Conservation (phyloP, 2,888 invertebrate genomes). For the Tuta absoluta region DNA sequence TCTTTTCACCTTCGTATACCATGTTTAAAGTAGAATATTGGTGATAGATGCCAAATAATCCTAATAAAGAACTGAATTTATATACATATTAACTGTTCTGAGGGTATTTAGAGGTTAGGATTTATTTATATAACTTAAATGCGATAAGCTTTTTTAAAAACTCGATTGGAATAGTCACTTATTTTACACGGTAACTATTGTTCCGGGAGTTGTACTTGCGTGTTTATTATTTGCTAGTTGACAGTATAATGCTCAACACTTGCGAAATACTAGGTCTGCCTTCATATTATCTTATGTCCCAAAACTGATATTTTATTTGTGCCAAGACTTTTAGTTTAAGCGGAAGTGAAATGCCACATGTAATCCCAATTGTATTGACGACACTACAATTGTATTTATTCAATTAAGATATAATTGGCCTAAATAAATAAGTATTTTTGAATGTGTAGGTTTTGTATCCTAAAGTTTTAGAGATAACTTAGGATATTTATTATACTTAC, state of each 20-base stretch:
- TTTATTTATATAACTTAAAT: constrained; percentile 68
- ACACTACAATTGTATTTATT: constrained; percentile 52
- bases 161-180: constrained; percentile 43
- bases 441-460: constrained; percentile 70
- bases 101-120: constrained; percentile 76
- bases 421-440: constrained; percentile 72
- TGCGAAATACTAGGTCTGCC: constrained; percentile 44
- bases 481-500: constrained; percentile 45
- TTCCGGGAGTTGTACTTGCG: constrained; percentile 21
- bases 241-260: constrained; percentile 55
- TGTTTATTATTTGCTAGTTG: constrained; percentile 27
- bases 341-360: constrained; percentile 46
- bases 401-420: constrained; percentile 68
- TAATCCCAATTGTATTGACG: constrained; percentile 31
- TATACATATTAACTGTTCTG: constrained; percentile 80
- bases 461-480: constrained; percentile 56
- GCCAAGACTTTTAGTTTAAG: constrained; percentile 75
- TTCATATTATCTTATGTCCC: constrained; percentile 47
- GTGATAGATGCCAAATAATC: constrained; percentile 81
- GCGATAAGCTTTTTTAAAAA: constrained; percentile 46
- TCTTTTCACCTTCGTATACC: constrained; percentile 77
- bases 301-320: constrained; percentile 71
- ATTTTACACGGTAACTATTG: constrained; percentile 43
- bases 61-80: constrained; percentile 82
- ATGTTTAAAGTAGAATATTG: constrained; percentile 76